A percentile compares a stretch with the other conserved stretches of the same genome.
Conservation (phyloP, 2,113 vertebrate genomes). For the Gila orcuttii region DNA sequence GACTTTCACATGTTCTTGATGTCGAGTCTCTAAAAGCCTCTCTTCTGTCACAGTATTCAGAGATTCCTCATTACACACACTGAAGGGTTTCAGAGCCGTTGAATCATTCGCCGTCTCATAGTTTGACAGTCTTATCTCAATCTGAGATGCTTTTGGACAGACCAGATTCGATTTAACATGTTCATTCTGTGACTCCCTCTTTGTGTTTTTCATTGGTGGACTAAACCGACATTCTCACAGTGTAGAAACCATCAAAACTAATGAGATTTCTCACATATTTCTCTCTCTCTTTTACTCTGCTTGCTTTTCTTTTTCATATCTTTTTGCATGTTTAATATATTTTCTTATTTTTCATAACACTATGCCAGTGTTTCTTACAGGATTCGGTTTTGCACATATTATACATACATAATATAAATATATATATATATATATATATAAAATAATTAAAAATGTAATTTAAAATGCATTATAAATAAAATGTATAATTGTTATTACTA, state of each 20-base stretch:
- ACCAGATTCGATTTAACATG: background rate
- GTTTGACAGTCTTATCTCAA: no score
- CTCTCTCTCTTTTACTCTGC: background rate
- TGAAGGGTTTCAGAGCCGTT: no score
- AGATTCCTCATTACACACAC: background rate
- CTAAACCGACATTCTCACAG: background rate
- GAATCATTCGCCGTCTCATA: no score
- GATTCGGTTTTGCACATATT: background rate
- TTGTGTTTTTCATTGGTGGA: background rate
- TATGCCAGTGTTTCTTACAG: background rate
- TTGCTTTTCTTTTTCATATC: background rate
- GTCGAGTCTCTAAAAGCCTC: background rate
- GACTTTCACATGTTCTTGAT: background rate
- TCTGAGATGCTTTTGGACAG: background rate
- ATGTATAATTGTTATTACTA: no score
- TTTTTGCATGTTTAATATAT: background rate
- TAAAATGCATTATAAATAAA: no score
- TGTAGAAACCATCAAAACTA: constrained; percentile 33
- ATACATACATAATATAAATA: no score
- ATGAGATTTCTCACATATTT: constrained; percentile 35
- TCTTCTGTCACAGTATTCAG: background rate
- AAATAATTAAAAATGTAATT: no score
- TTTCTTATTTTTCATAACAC: background rate
- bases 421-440: no score
- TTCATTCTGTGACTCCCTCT: background rate